A percentile compares a stretch with the other conserved stretches of the same genome.
Evolutionary conservation across 1,140 invertebrate genomes (phyloP).

Genomic region (Helicoverpa zea): DNA sequence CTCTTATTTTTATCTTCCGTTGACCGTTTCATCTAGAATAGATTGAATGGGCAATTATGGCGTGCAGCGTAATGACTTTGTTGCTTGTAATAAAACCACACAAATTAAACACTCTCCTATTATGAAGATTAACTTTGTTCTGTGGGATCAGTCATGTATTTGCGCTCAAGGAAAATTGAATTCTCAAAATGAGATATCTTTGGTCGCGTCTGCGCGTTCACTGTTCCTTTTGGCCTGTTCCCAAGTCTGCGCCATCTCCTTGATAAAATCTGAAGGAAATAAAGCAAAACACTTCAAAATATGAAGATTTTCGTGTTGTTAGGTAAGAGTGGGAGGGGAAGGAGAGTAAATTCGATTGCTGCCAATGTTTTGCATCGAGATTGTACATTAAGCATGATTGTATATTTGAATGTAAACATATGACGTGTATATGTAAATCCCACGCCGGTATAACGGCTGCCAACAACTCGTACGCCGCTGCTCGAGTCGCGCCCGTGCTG

Average conservation of each 20-base stretch:
- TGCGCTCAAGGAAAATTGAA: slow-evolving; percentile 51
- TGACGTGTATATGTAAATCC: slow-evolving; percentile 61
- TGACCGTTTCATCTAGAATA: slow-evolving; percentile 32
- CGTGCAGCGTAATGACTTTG: slow-evolving; percentile 27
- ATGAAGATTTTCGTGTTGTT: slow-evolving; percentile 41
- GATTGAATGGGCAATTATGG: slow-evolving; percentile 48
- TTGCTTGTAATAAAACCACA: slow-evolving; percentile 18
- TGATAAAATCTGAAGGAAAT: slow-evolving; percentile 66
- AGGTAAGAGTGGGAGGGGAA: slow-evolving; percentile 39
- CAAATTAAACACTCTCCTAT: not conserved
- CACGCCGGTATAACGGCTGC: slow-evolving; percentile 60
- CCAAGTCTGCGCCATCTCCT: slow-evolving; percentile 70
- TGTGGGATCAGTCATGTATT: slow-evolving; percentile 40
- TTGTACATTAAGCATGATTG: slow-evolving; percentile 56
- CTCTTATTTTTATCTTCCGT: slow-evolving; percentile 31
- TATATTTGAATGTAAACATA: slow-evolving; percentile 63
- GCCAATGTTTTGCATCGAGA: slow-evolving; percentile 55
- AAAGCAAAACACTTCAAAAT: slow-evolving; percentile 62
- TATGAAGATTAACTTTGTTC: slow-evolving; percentile 10
- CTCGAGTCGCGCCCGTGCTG: slow-evolving; percentile 50
- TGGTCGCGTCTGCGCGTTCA: slow-evolving; percentile 39
- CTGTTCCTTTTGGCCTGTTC: slow-evolving; percentile 67
- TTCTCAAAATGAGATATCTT: slow-evolving; percentile 48
- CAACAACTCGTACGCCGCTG: slow-evolving; percentile 66
- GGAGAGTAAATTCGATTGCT: slow-evolving; percentile 45